A percentile compares a stretch with the other conserved stretches of the same genome.
Conservation (phyloP, 2,888 invertebrate genomes). For the Schrankia costaestrigalis region DNA sequence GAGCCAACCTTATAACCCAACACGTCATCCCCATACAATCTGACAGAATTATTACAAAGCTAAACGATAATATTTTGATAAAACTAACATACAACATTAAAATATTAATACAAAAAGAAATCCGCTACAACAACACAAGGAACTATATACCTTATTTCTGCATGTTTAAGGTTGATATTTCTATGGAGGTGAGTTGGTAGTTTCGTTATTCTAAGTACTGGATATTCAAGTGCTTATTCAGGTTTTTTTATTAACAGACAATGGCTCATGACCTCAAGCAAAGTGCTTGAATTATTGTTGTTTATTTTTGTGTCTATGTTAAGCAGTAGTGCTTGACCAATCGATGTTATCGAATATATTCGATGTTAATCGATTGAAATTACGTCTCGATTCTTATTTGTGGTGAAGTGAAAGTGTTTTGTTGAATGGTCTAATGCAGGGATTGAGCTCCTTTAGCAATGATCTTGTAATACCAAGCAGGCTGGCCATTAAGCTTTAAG, state of each 20-base stretch:
- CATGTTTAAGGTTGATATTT: no score
- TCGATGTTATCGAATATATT: constrained; percentile 4
- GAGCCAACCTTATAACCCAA: no score
- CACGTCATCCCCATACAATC: no score
- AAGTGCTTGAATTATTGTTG: constrained; percentile 59
- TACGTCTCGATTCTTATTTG: not conserved
- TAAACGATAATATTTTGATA: constrained; percentile 13
- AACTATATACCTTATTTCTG: no score
- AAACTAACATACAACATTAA: constrained; percentile 12
- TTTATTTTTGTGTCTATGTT: constrained; percentile 44
- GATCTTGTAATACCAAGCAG: no score
- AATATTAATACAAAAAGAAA: constrained; percentile 19
- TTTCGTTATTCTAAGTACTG: no score
- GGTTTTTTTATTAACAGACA: constrained; percentile 47
- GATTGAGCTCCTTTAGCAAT: no score
- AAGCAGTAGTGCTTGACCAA: constrained; percentile 19
- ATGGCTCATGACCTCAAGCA: constrained; percentile 61
- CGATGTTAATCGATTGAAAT: constrained; percentile 6
- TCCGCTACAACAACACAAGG: constrained; percentile 13
- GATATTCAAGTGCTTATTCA: constrained; percentile 30
- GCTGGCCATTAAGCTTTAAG: no score
- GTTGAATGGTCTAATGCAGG: no score
- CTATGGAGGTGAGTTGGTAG: no score
- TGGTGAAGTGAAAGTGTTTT: no score
- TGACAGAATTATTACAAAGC: no score